Evolutionary conservation across 64 coral and sea anemone genomes (phyloP).

Genomic region (Montipora sp.): DNA sequence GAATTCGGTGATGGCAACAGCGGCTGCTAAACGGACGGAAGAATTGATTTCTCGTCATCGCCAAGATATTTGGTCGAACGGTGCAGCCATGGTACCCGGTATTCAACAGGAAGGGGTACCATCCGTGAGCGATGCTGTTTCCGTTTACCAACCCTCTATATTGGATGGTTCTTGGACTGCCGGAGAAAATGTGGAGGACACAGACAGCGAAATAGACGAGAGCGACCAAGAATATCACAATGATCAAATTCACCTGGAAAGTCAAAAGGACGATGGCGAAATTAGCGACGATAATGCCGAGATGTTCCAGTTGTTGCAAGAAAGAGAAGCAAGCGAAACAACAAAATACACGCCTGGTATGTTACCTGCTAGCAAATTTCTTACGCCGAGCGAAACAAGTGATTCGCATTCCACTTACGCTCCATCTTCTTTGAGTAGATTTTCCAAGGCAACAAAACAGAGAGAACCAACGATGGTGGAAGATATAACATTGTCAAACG

Average conservation of each 20-base stretch:
- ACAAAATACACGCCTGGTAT: neutral
- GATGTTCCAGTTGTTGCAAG: no score
- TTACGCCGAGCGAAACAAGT: no score
- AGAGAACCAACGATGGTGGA: no score
- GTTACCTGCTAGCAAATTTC: no score
- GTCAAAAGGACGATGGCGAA: no score
- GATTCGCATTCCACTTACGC: neutral
- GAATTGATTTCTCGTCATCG: neutral
- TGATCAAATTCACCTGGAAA: no score
- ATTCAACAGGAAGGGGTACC: no score
- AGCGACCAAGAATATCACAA: no score
- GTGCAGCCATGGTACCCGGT: neutral
- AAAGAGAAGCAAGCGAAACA: neutral
- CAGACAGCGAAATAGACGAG: no score
- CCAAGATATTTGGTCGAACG: neutral
- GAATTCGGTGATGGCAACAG: neutral
- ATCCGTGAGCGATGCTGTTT: neutral
- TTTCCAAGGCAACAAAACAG: neutral
- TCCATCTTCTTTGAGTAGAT: neutral
- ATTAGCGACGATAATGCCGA: no score
- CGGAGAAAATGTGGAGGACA: no score
- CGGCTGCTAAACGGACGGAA: neutral
- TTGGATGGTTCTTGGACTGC: neutral
- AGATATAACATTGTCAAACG: no score
- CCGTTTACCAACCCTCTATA: neutral